These are phyloP conservation scores for Charaxes varanes DNA, from an alignment of 1,140 invertebrate species.

Conservation along the genomic window DNA sequence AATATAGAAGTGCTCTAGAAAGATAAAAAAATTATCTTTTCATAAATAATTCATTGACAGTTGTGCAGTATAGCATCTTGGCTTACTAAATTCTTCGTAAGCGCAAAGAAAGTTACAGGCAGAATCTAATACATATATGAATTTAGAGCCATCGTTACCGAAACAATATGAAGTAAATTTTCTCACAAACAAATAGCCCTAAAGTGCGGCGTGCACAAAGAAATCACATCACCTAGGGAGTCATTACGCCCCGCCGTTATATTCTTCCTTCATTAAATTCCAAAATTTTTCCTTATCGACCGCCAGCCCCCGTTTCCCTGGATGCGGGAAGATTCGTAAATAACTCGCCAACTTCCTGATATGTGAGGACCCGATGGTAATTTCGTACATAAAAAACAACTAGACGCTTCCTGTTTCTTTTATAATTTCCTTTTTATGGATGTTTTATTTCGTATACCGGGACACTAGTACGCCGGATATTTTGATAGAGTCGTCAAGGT, in stretches of 20 bases:
- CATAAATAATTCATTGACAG: too few relatives aligned
- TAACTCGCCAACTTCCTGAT: constrained; percentile 20
- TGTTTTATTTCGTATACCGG: constrained; percentile 10
- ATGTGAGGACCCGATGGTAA: constrained; percentile 16
- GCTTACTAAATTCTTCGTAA: too few relatives aligned
- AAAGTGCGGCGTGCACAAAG: not conserved
- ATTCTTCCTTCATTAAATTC: constrained; percentile 34
- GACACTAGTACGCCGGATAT: not conserved
- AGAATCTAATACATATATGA: too few relatives aligned
- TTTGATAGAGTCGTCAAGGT: not conserved
- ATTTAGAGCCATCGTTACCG: too few relatives aligned
- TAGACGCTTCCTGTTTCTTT: constrained; percentile 16
- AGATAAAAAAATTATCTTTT: too few relatives aligned
- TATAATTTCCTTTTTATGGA: constrained; percentile 14
- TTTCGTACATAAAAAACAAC: constrained; percentile 19
- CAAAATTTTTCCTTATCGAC: constrained; percentile 38
- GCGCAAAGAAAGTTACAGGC: too few relatives aligned
- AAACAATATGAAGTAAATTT: constrained; percentile 1
- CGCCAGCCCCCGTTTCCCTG: constrained; percentile 19
- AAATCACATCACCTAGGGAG: constrained; percentile 14
- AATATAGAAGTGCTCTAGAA: too few relatives aligned
- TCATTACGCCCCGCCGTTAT: constrained; percentile 33
- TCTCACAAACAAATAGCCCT: constrained; percentile 4
- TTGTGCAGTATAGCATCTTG: too few relatives aligned
- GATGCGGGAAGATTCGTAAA: constrained; percentile 25